Conservation (phyloP, 2,888 invertebrate species). For the Gari tellinella region DNA sequence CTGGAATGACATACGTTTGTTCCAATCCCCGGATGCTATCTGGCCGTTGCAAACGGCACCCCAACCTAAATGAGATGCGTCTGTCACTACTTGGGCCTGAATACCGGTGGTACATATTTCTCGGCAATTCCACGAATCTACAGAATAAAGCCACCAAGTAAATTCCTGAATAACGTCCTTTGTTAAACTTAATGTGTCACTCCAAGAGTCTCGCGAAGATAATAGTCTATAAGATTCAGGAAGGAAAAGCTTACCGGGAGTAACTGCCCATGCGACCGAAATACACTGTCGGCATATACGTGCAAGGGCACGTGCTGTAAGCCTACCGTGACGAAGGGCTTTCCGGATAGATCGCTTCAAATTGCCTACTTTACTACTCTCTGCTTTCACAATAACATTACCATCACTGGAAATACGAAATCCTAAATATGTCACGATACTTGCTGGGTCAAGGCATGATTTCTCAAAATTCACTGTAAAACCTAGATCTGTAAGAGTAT, state of each 20-base stretch:
- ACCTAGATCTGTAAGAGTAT: constrained; percentile 6
- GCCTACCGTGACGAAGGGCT: neutral
- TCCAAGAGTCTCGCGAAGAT: constrained; percentile 1
- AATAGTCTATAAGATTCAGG: constrained; percentile 1
- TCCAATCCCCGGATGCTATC: constrained; percentile 19
- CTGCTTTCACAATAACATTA: constrained; percentile 4
- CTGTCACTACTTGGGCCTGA: constrained; percentile 7
- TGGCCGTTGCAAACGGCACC: constrained; percentile 5
- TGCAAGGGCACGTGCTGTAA: constrained; percentile 13
- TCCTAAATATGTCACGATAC: neutral
- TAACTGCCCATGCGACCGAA: constrained; percentile 17
- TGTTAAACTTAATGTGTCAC: neutral
- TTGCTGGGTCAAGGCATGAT: neutral
- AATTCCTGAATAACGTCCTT: constrained; percentile 6
- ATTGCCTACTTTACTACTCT: neutral
- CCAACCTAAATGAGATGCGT: neutral
- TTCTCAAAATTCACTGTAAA: constrained; percentile 10
- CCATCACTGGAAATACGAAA: neutral
- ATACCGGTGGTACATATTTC: constrained; percentile 13
- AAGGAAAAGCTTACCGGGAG: constrained; percentile 18
- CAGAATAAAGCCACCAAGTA: constrained; percentile 10
- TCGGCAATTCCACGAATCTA: constrained; percentile 1
- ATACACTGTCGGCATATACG: constrained; percentile 16
- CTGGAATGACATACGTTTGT: constrained; percentile 9
- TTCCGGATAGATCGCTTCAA: constrained; percentile 7